Evolutionary conservation across 2,888 invertebrate species (phyloP), one percentile per base, ranked within the genome.

Genomic region (Mermis nigrescens): DNA sequence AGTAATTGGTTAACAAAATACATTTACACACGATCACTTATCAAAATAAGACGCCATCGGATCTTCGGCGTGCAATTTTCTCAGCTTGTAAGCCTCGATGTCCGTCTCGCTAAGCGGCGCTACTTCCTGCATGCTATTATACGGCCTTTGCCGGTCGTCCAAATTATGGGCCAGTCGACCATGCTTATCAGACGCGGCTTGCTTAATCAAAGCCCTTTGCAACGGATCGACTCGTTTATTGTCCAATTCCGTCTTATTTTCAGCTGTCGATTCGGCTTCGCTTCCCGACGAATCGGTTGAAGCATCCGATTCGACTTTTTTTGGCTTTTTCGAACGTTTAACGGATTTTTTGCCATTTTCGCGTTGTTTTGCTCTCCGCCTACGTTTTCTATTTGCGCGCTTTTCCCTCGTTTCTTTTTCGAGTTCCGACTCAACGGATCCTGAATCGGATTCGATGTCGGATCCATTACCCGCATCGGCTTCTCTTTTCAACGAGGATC

Each of bases 81-180:
- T 92, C 78, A 88, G 83, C 71, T 84, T 82, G 76, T 85, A 94
- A 0, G 90, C 90, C 73, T 95, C 94, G 72, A 92, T 80, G 73
- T 95, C 90, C 63, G 88, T 87, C 61, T 87, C 86, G 0, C 88
- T 85, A 0, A 89, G 90, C 62, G 82, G 84, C 66, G 84, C 84
- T 0, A 82, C 82, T 46, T 75, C 74, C 62, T 72, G 72, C 72
- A 74, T 76, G 69, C 88, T 89, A 74, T 95, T 92, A 74, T 91
- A 98, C 0, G 87, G 83, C 1, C 94, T 79, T 68, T 91, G 89
- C 22, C 92, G 79, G 69, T 95, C 95, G 72, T 91, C 89, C 38
- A 38, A 12, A 38, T 38, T 19, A 19, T 19, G 38, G 64, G 84
- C 73, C 1, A 80, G 79, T 60, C 85, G 55, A n/a, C n/a, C 55